Evolutionary conservation across 2,797 vertebrate species (phyloP), one percentile per base, ranked within the genome.

Genomic region (Hippopotamyrus pictus): DNA sequence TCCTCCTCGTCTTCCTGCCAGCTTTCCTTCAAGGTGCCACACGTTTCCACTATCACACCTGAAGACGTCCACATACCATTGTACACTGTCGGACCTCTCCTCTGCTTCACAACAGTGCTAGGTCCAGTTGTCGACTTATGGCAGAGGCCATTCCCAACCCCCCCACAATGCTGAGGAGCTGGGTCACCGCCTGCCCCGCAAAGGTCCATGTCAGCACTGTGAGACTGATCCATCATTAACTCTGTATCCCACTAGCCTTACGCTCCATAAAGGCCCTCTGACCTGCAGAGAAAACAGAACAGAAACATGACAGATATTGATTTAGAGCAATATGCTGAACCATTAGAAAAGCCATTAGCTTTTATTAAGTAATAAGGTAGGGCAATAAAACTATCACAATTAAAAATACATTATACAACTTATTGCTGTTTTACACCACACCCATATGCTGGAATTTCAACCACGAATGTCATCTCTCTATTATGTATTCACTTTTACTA

Each of bases 71-170:
- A 86, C 57, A 22, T 25, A 62, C 57, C 57, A 12, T 92, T 90
- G 12, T 92, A 91, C 33, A 37, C 89, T 87, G 87, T 92, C 86
- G 87, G 90, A 54, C 8, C 82, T 82, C 91, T 91, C 88, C 91
- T 92, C 83, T 91, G 90, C 92, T 91, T 88, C 41, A 90, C 41
- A 11, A 41, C 84, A 65, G 88, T 51, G 76, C 50, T 90, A 93
- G 91, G 89, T 90, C 48, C 88, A 50, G 37, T 41, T 90, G 90
- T 91, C 57, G 85, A 91, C 91, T 41, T 33, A 19, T 62, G 53
- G 37, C 86, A 88, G 37, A 65, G 48, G 3, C 89, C 89, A 48
- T 89, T 89, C 22, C 88, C 62, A 0, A 5, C 51, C 48, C 59
- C 59, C 14, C 2, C n/a, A 57, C 59, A 88, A 25, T 69, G 57